Base-by-base conservation (phyloP, 2,888 invertebrate genomes). In the Caenorhabditis sulstoni region DNA sequence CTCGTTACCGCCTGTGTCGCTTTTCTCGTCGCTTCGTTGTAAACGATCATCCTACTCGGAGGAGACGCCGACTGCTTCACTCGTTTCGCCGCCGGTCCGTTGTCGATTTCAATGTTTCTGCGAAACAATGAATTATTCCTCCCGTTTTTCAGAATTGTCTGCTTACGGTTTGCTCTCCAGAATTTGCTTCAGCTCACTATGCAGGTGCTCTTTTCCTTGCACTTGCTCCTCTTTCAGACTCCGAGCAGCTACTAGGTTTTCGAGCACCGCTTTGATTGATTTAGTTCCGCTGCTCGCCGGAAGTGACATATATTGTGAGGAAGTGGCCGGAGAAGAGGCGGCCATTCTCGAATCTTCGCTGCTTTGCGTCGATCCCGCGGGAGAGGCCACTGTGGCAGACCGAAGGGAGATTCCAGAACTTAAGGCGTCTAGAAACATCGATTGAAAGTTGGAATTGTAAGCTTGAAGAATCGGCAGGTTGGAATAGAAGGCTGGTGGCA, bases 371-470 rank as follows among this genome's bases (percentile, higher is more conserved):
- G 74, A 74, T 20, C 73, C 73, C n/a, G 73, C 35, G 22, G 75
- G 66, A 20, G 75, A 75, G 20, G 75, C 52, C 14, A 62, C 49
- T 14, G 35, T 29, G 23, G 41, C 53, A 18, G 47, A 44, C n/a
- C 50, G 35, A 5, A 18, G 39, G 5, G 53, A 16, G n/a, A 66
- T 12, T 16, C 47, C 57, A 9, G 74, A 66, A 16, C 45, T 59
- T 3, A 59, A 59, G 14, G 61, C 61, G 16, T 66, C 67, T 66
- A 55, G 49, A 64, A 55, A 7, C 86, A 96, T 96, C 3, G 53
- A 53, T 37, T 53, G 37, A 1, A 41, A 41, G 41, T 41, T 3
- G 7, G 14, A 11, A 14, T 11, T 11, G 14, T 11, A 41, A 4
- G 11, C 11, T 41, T 14, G 12, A 8, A 41, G 41, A 2, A 41